Conservation (phyloP, 2,888 invertebrate species). For the Holacanthella duospinosa region DNA sequence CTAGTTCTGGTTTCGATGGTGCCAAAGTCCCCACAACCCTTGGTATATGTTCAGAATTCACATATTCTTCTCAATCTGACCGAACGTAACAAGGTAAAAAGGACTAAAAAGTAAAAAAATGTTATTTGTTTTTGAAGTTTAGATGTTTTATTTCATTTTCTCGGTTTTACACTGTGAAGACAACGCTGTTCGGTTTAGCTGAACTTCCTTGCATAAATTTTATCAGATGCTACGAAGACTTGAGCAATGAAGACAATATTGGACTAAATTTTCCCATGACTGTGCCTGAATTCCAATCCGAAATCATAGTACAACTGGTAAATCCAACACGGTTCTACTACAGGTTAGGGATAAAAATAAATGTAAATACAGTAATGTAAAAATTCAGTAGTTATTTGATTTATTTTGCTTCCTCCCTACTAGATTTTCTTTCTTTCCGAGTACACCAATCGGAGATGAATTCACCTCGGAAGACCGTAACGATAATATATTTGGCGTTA, state of each 20-base stretch:
- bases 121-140: not conserved
- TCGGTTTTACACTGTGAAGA: not conserved
- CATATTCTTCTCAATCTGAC: constrained; percentile 19
- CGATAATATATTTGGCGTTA: not conserved
- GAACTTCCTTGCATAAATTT: not conserved
- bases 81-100: constrained; percentile 22
- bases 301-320: not conserved
- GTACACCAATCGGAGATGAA: no score
- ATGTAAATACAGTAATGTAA: not conserved
- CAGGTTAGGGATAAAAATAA: not conserved
- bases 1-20: constrained; percentile 21
- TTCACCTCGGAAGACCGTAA: no score
- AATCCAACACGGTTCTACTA: not conserved
- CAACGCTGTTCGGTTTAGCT: not conserved
- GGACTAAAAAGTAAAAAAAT: no score
- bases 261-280: not conserved
- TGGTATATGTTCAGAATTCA: constrained; percentile 13
- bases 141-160: not conserved
- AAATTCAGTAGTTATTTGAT: no score
- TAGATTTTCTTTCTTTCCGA: no score
- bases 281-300: not conserved
- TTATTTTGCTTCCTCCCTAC: no score
- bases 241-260: not conserved
- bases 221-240: not conserved
- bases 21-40: constrained; percentile 6